Conservation (phyloP, 2,888 invertebrate species). For the Drosophila subquinaria region DNA sequence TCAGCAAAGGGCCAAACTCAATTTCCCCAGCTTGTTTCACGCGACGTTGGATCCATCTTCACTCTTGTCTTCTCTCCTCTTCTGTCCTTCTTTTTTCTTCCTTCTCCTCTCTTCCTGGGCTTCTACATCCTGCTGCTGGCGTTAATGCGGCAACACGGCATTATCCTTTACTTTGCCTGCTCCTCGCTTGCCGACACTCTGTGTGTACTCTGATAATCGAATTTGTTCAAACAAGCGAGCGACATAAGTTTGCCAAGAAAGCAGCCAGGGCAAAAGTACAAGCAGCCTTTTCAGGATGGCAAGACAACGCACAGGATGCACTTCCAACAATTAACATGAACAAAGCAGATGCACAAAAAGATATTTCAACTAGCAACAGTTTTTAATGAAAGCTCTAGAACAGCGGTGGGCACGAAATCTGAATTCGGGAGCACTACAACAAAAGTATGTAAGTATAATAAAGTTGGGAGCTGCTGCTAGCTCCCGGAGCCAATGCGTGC, state of each 20-base stretch:
- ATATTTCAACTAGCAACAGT: neutral
- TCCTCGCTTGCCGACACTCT: constrained; percentile 27
- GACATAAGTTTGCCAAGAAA: constrained; percentile 55
- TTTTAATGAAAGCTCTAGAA: neutral
- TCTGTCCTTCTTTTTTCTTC: neutral
- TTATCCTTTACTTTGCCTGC: constrained; percentile 56
- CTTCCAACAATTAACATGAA: constrained; percentile 45
- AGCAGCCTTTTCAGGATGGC: constrained; percentile 28
- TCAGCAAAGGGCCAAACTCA: constrained; percentile 53
- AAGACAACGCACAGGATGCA: constrained; percentile 17
- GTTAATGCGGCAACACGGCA: constrained; percentile 71
- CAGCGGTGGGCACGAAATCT: no score
- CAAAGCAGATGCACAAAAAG: neutral
- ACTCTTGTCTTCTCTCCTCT: neutral
- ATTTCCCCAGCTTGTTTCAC: constrained; percentile 65
- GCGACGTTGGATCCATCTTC: constrained; percentile 31
- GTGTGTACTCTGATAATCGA: constrained; percentile 77
- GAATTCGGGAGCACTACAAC: no score
- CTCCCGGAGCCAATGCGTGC: no score
- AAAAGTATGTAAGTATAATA: no score
- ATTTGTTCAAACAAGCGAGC: constrained; percentile 77
- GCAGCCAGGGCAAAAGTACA: constrained; percentile 16
- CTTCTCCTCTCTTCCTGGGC: neutral
- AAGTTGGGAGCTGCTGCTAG: no score
- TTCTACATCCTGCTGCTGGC: constrained; percentile 25